phyloP scores from a whole-genome alignment of 2,888 invertebrate species.

The Cremastinae sp. region DNA sequence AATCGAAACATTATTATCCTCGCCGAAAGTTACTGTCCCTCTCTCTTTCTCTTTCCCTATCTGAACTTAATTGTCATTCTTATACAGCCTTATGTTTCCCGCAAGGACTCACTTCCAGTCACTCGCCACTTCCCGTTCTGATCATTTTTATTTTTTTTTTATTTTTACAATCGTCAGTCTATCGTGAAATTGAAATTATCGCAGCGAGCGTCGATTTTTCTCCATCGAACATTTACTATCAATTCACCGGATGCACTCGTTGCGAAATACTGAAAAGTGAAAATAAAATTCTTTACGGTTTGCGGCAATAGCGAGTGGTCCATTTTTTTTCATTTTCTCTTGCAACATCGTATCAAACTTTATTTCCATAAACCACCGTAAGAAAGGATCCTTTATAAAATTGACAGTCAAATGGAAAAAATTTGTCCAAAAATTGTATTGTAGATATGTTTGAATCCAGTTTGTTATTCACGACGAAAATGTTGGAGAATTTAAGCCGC shows the following conservation, averaged over 20 bases:
- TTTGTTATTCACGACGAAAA: neutral
- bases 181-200: constrained; percentile 72
- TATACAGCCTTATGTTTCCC: constrained; percentile 25
- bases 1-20: constrained; percentile 32
- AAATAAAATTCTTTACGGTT: constrained; percentile 29
- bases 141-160: constrained; percentile 33
- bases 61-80: constrained; percentile 61
- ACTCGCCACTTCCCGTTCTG: neutral
- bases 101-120: neutral
- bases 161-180: constrained; percentile 73
- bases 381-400: neutral
- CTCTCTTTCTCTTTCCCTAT: constrained; percentile 38
- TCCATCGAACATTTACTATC: constrained; percentile 57
- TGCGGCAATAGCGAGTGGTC: neutral
- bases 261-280: constrained; percentile 30
- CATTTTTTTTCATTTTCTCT: constrained; percentile 2
- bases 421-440: constrained; percentile 2
- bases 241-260: constrained; percentile 44
- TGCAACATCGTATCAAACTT: neutral
- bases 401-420: constrained; percentile 6
- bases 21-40: constrained; percentile 43
- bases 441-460: neutral
- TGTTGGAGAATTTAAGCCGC: neutral
- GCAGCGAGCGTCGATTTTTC: constrained; percentile 51
- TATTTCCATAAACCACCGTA: neutral